phyloP scores from a whole-genome alignment of 2,113 vertebrate genomes.

The Neofelis nebulosa region DNA sequence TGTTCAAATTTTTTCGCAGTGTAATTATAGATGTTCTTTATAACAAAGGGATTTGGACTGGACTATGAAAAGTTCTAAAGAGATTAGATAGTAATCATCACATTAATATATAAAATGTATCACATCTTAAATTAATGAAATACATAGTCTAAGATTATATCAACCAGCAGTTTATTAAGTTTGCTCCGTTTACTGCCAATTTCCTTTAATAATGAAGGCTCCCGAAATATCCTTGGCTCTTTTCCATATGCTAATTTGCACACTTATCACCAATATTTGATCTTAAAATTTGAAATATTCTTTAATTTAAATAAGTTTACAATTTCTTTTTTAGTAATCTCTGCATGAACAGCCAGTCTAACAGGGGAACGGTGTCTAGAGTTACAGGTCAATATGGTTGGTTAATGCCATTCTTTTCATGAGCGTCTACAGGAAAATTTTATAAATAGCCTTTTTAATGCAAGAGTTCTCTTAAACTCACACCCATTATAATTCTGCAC shows the following conservation, averaged over 20 bases:
- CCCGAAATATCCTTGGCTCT: background rate
- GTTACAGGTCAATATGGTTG: background rate
- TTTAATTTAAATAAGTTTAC: background rate
- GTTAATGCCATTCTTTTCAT: background rate
- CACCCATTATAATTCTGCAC: background rate
- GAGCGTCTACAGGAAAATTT: background rate
- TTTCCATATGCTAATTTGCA: background rate
- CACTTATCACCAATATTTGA: background rate
- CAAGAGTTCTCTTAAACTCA: constrained; percentile 2
- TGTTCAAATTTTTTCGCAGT: background rate
- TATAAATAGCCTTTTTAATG: constrained; percentile 12
- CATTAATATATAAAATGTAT: background rate
- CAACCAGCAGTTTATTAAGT: background rate
- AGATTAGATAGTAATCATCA: background rate
- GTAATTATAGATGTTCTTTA: background rate
- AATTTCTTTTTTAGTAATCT: background rate
- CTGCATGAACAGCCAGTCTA: background rate
- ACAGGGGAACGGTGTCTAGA: background rate
- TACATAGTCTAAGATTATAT: background rate
- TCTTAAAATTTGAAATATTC: background rate
- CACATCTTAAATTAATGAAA: background rate
- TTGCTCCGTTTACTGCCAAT: background rate
- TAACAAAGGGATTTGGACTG: background rate
- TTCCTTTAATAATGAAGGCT: background rate
- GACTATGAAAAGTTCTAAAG: background rate